A percentile compares a stretch with the other conserved stretches of the same genome.
Evolutionary conservation across 2,113 vertebrate species (phyloP).

Genomic region (Dasyurus viverrinus): DNA sequence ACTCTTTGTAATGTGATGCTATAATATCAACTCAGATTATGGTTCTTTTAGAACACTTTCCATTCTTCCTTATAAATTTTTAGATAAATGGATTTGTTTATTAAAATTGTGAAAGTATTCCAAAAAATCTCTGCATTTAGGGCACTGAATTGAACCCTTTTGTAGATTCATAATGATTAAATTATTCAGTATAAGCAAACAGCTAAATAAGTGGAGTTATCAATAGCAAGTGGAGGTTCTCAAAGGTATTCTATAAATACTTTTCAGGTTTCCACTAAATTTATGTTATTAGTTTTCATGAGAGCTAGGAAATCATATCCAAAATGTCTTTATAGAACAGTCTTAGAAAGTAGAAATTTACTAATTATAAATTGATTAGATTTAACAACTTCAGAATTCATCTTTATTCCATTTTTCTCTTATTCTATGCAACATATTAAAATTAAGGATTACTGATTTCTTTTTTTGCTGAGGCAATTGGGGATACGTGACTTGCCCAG

Average conservation of each 20-base stretch:
- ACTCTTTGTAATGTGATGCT: not conserved
- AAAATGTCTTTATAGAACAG: not conserved
- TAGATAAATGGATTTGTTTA: not conserved
- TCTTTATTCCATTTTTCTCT: not conserved
- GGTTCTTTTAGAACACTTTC: not conserved
- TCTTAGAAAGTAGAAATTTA: too few relatives aligned
- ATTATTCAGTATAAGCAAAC: not conserved
- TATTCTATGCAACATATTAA: accelerated
- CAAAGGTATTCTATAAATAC: not conserved
- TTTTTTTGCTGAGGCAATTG: too few relatives aligned
- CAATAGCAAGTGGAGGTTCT: not conserved
- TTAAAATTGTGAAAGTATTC: not conserved
- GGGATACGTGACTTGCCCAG: too few relatives aligned
- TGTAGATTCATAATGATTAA: not conserved
- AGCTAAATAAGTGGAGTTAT: not conserved
- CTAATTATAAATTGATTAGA: not conserved
- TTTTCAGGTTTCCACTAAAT: not conserved
- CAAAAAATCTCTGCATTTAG: not conserved
- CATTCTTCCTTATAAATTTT: not conserved
- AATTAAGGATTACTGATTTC: not conserved
- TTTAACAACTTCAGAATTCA: not conserved
- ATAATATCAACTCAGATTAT: not conserved
- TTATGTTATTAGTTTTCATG: not conserved
- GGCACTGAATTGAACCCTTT: not conserved
- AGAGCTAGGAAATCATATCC: not conserved